phyloP scores from a whole-genome alignment of 2,888 invertebrate species.

The Petrolisthes cinctipes region DNA sequence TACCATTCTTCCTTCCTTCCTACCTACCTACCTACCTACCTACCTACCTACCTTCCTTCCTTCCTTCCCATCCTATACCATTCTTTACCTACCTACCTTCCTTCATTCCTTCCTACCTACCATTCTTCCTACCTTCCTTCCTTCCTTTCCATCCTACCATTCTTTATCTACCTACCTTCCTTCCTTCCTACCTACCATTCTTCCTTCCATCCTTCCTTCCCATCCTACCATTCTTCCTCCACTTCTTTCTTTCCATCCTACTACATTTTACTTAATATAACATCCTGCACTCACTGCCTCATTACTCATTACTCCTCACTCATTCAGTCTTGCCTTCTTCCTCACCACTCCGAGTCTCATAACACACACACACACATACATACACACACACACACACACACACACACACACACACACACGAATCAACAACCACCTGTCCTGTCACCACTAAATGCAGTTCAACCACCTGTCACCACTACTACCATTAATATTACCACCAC shows the following conservation, averaged over 20 bases:
- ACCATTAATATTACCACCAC: too few species aligned
- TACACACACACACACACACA: too few species aligned
- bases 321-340: neutral
- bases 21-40: neutral
- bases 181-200: neutral
- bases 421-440: too few species aligned
- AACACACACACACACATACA: conserved; percentile 3
- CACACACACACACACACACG: too few species aligned
- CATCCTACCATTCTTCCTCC: neutral
- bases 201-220: neutral
- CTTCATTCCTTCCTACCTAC: neutral
- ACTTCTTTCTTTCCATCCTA: neutral
- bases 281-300: neutral
- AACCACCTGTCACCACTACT: too few species aligned
- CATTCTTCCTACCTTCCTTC: neutral
- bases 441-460: too few species aligned
- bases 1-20: neutral
- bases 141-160: neutral
- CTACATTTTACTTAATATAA: neutral
- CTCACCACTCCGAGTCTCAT: neutral
- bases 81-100: neutral
- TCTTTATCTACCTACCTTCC: neutral
- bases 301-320: neutral
- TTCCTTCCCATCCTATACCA: neutral
- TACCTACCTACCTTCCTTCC: neutral